Percentiles rank a stretch among this genome's conserved stretches.
Evolutionary conservation across 2,888 invertebrate genomes (phyloP).

Genomic region (Drosophila quinaria): DNA sequence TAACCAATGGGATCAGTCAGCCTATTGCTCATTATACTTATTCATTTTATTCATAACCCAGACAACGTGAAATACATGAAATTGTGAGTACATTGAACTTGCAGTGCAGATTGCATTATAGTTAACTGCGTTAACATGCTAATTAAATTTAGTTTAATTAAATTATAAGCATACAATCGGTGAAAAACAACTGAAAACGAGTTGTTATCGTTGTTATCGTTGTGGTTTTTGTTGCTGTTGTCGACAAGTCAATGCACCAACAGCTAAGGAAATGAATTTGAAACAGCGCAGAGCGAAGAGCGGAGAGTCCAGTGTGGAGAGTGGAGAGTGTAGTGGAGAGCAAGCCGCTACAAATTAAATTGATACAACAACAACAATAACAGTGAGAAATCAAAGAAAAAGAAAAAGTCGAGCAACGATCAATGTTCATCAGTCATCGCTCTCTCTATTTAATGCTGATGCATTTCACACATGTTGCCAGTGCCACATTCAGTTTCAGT

Average conservation of each 20-base stretch:
- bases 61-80: slow-evolving; percentile 18
- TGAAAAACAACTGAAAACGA: slow-evolving; percentile 48
- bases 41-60: slow-evolving; percentile 2
- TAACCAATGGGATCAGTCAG: slow-evolving; percentile 5
- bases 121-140: slow-evolving; percentile 68
- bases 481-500: slow-evolving; percentile 4
- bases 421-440: slow-evolving; percentile 15
- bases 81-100: slow-evolving; percentile 46
- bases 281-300: slow-evolving; percentile 19
- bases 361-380: slow-evolving; percentile 15
- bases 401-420: slow-evolving; percentile 22
- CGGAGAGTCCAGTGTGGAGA: neutral
- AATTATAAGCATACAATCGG: slow-evolving; percentile 49
- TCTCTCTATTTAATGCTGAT: neutral
- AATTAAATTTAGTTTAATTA: slow-evolving; percentile 78
- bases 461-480: neutral
- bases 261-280: slow-evolving; percentile 54
- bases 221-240: slow-evolving; percentile 24
- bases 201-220: slow-evolving; percentile 39
- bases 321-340: slow-evolving; percentile 5
- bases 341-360: slow-evolving; percentile 21
- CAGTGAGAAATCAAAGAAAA: neutral
- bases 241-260: slow-evolving; percentile 67
- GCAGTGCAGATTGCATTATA: slow-evolving; percentile 65
- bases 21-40: slow-evolving; percentile 4